Conservation (phyloP, 2,113 vertebrate genomes). For the Muntiacus reevesi region DNA sequence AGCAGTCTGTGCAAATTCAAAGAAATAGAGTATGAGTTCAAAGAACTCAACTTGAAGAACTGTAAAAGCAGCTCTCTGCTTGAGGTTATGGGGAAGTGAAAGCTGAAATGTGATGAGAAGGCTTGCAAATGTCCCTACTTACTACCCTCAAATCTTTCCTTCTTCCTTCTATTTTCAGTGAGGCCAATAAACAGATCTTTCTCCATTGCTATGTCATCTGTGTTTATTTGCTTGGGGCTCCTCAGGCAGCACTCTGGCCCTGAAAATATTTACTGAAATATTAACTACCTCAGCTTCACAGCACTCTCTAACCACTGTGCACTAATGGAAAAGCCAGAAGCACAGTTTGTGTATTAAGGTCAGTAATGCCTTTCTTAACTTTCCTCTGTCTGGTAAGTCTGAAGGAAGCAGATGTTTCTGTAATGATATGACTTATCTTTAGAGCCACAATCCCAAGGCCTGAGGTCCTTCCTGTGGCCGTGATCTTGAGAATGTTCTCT, state of each 20-base stretch:
- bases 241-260: neutral
- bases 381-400: neutral
- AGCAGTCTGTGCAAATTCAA: neutral
- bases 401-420: neutral
- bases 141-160: neutral
- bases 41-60: neutral
- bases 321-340: neutral
- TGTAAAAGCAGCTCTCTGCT: neutral
- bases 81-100: neutral
- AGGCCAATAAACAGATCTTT: neutral
- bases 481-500: neutral
- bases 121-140: neutral
- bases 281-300: neutral
- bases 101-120: neutral
- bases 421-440: neutral
- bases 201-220: neutral
- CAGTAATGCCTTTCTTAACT: neutral
- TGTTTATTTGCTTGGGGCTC: neutral
- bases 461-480: neutral
- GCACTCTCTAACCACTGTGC: neutral
- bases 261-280: slow-evolving; percentile 6
- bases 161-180: neutral
- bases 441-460: neutral
- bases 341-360: neutral
- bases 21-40: neutral